Evolutionary conservation across 2,888 invertebrate species (phyloP), one percentile per base, ranked within the genome.

Genomic region (Polydrusus cervinus): DNA sequence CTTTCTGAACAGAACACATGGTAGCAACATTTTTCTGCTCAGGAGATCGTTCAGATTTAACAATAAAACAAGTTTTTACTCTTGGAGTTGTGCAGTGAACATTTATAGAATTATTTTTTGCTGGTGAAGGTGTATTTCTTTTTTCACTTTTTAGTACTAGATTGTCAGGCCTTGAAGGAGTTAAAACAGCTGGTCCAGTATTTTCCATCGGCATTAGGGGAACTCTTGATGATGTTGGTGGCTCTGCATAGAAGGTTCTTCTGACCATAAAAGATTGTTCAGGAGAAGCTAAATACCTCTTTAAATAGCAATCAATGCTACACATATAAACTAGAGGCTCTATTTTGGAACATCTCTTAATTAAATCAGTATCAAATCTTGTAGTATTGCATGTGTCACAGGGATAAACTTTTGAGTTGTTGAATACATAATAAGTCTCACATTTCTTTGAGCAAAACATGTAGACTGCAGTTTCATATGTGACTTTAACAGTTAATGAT

Each of bases 1-100:
- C 45, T 67, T 51, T 75, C 0, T 45, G 62, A 40, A 76, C 78
- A 70, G 49, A 71, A 62, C 71, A 80, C 87, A 93, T 91, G 0
- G 94, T 92, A 2, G 91, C 90, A 80, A 94, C 94, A 84, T 96
- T 96, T 20, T 92, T 91, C 65, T 93, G 90, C 71, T 91, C 90
- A 0, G 94, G 93, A 18, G 91, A 91, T 53, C 93, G 89, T 0
- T 94, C 94, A 85, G 94, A 92, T 13, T 94, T 92, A 69, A 95
- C 91, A 11, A 95, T 91, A 81, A 94, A 62, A 20, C 55, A 67
- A 20, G 64, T 47, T 45, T 64, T 64, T 45, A 30, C 6, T 45
- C n/a, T 25, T 47, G 60, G 25, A 3, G 25, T 25, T 25, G 47
- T 3, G 18, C 6, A 38, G 10, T 57, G 11, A 10, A 1, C 1